Conservation (phyloP, 2,888 invertebrate species). For the Andrena dorsata region DNA sequence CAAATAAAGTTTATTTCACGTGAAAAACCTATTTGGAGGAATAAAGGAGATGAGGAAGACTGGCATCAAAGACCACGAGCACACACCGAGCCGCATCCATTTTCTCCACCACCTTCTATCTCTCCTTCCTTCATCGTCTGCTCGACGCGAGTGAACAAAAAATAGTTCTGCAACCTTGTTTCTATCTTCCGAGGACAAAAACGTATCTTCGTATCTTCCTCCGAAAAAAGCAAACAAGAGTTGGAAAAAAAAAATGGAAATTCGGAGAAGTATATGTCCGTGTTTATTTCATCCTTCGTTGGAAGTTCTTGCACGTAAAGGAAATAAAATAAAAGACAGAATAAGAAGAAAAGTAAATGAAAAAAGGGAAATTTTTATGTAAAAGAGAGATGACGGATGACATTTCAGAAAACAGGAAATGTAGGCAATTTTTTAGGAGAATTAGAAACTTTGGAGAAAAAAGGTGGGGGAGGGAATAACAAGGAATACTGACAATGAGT, state of each 20-base stretch:
- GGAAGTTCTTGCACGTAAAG: too few species aligned
- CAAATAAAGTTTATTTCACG: conserved; percentile 70
- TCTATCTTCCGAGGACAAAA: not conserved
- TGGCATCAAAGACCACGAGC: conserved; percentile 62
- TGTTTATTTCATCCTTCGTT: conserved; percentile 10
- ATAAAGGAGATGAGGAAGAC: conserved; percentile 64
- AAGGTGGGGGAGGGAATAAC: too few species aligned
- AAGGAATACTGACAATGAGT: too few species aligned
- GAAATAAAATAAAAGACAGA: too few species aligned
- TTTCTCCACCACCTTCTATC: conserved; percentile 19
- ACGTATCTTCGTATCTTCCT: not conserved
- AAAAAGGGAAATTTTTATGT: too few species aligned
- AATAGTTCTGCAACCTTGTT: conserved; percentile 22
- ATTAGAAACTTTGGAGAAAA: too few species aligned
- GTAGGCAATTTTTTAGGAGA: too few species aligned
- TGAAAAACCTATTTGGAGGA: conserved; percentile 64
- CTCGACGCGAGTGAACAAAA: not conserved
- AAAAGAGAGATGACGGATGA: too few species aligned
- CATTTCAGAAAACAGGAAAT: too few species aligned
- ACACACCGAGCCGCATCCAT: conserved; percentile 39
- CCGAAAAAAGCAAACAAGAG: not conserved
- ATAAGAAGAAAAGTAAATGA: too few species aligned
- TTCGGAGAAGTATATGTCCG: conserved; percentile 6
- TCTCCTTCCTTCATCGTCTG: not conserved
- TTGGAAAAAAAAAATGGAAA: conserved; percentile 2